These are phyloP conservation scores for Myrmecobius fasciatus DNA, from an alignment of 2,113 vertebrate genomes.

Conservation along the genomic window DNA sequence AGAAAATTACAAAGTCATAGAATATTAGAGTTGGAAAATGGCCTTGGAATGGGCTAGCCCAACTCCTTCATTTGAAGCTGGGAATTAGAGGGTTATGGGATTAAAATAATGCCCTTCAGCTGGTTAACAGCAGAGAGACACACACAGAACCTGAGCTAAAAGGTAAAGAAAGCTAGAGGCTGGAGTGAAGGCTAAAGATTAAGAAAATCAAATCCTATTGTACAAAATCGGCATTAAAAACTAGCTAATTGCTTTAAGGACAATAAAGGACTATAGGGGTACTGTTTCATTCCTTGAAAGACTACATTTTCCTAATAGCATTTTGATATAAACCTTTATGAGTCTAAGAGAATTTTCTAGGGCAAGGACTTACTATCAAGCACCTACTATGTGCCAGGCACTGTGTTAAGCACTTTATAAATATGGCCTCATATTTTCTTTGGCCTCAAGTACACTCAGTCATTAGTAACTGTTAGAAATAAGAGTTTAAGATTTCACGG, in stretches of 20 bases:
- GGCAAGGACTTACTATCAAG: background rate
- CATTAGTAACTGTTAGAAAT: background rate
- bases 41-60: background rate
- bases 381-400: background rate
- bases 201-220: background rate
- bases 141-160: background rate
- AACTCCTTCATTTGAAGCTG: background rate
- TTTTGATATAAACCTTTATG: background rate
- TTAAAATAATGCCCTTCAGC: background rate
- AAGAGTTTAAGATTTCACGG: background rate
- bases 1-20: background rate
- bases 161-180: background rate
- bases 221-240: background rate
- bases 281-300: background rate
- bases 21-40: conserved; percentile 1
- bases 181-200: background rate
- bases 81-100: background rate
- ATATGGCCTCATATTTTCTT: background rate
- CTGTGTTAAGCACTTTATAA: background rate
- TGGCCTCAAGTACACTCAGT: background rate
- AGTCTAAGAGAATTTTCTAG: background rate
- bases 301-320: background rate
- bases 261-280: background rate
- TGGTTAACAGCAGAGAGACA: background rate
- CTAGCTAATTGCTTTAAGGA: background rate